Evolutionary conservation across 2,888 invertebrate species (phyloP), one percentile per base, ranked within the genome.

Genomic region (Spilarctia lutea): DNA sequence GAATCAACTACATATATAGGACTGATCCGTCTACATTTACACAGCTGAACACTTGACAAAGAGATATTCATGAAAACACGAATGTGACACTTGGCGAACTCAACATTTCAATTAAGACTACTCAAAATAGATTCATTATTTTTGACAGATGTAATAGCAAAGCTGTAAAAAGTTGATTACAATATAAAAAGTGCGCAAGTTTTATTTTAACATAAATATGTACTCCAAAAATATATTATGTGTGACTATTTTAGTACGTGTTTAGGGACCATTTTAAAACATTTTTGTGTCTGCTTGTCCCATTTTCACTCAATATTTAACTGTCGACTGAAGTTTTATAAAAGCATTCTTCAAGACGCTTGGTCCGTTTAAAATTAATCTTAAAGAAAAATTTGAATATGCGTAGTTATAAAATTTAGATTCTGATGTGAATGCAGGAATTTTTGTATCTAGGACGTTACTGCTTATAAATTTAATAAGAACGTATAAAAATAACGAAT

Each of bases 391-490:
- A 78, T 81, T 72, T 75, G 33, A 60, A 75, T 75, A 72, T 76
- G 74, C 66, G 27, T 68, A 56, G 74, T 78, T 71, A 63, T 81
- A 78, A 75, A 79, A 83, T 83, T 77, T 78, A 74, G 75, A 75
- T 83, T 67, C 77, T 45, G 68, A 77, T 74, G 79, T 77, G 63
- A 70, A 66, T 67, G 65, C 18, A 65, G 75, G 73, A 79, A 83
- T 83, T 71, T 56, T 66, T 60, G 85, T 76, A 84, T 82, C 73
- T 85, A 80, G 84, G 85, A 81, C 85, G 72, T 63, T 60, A 67
- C 71, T 72, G 77, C 78, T 73, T 82, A 80, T 84, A 82, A 81
- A 81, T 84, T 74, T 81, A 78, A 79, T 81, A 85, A 82, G 79
- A 79, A 74, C 78, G 63, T 39, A 68, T 75, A 79, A 81, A 81